A percentile compares a stretch with the other conserved stretches of the same genome.
phyloP scores from a whole-genome alignment of 2,113 vertebrate species.

The Benitochromis conjunctus region DNA sequence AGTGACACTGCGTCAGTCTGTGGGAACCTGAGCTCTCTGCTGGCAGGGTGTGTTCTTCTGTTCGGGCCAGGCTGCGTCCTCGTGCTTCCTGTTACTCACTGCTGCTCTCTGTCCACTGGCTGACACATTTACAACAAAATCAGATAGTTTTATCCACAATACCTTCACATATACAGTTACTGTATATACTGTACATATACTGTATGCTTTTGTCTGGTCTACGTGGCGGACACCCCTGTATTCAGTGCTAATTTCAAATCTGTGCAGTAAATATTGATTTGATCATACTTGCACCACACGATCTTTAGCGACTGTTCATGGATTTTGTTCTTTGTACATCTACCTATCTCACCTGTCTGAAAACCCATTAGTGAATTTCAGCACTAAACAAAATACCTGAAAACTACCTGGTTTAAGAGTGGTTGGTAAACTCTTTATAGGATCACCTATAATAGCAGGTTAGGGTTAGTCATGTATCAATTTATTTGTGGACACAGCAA shows the following conservation, averaged over 20 bases:
- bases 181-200: too few relatives aligned
- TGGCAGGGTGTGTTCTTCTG: slow-evolving; percentile 20
- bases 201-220: neutral
- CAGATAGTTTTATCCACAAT: neutral
- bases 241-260: fast-evolving
- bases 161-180: neutral
- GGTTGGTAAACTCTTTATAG: neutral
- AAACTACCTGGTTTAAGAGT: neutral
- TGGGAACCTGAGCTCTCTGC: slow-evolving; percentile 28
- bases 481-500: neutral
- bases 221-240: fast-evolving
- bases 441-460: neutral
- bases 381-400: fast-evolving
- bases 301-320: neutral
- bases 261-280: neutral
- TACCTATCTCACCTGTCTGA: neutral
- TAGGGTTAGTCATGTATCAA: neutral
- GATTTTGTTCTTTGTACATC: neutral
- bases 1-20: slow-evolving; percentile 37
- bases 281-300: fast-evolving
- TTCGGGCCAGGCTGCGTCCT: neutral
- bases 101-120: neutral
- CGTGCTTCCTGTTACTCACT: neutral
- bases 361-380: neutral
- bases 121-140: neutral